Percentiles rank a stretch among this genome's conserved stretches.
These are phyloP conservation scores for Emydura subglobosa DNA, from an alignment of 2,113 vertebrate species.

Conservation along the genomic window DNA sequence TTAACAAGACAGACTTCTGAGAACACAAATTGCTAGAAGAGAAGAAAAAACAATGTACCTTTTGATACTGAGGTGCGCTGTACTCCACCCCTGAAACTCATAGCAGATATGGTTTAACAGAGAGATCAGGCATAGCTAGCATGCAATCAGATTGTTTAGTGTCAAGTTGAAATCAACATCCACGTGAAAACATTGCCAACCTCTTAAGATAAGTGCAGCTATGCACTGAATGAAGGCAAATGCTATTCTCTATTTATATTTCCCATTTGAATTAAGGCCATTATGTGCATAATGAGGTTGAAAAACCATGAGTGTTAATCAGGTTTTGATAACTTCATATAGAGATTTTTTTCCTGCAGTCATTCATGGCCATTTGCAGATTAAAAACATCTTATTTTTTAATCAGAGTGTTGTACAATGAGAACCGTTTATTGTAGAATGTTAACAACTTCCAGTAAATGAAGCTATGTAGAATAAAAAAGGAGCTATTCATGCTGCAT, in stretches of 20 bases:
- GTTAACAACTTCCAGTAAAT: conserved; percentile 28
- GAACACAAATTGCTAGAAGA: not conserved
- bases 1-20: not conserved
- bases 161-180: not conserved
- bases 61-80: not conserved
- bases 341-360: conserved; percentile 31
- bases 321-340: conserved; percentile 35
- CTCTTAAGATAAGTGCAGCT: not conserved
- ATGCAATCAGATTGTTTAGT: not conserved
- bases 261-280: not conserved
- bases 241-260: not conserved
- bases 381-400: conserved; percentile 57
- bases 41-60: accelerated
- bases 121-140: not conserved
- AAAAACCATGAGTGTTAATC: not conserved
- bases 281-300: not conserved
- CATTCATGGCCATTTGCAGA: conserved; percentile 55
- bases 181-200: not conserved
- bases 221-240: not conserved
- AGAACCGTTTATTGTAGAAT: conserved; percentile 55
- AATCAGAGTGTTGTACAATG: conserved; percentile 30
- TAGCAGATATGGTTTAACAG: not conserved
- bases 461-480: conserved; percentile 55
- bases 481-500: conserved; percentile 43
- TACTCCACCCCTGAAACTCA: not conserved